Conservation (phyloP, 2,888 invertebrate species). For the Hartigia nigra region DNA sequence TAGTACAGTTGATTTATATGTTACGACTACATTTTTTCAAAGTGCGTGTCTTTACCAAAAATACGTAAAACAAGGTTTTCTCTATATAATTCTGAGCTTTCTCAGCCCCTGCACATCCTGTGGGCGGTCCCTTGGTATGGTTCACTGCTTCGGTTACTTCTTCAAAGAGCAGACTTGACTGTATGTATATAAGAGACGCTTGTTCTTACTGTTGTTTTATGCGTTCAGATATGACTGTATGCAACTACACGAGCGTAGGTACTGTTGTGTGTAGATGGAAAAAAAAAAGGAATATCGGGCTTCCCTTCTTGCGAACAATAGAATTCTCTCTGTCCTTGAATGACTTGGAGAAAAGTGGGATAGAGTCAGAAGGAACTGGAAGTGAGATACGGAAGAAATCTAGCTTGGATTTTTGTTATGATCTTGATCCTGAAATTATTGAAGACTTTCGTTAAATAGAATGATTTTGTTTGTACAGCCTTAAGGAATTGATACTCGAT, state of each 20-base stretch:
- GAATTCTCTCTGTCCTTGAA: background rate
- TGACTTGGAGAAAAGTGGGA: background rate
- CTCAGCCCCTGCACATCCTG: constrained; percentile 44
- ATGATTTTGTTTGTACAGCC: constrained; percentile 67
- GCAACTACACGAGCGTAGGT: background rate
- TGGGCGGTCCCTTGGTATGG: constrained; percentile 39
- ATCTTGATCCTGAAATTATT: background rate
- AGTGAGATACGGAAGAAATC: background rate
- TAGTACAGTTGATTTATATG: background rate
- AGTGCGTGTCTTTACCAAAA: background rate
- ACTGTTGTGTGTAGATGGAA: background rate
- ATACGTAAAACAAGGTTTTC: constrained; percentile 30
- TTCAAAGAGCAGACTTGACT: background rate
- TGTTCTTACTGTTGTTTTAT: background rate
- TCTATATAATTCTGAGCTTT: constrained; percentile 49
- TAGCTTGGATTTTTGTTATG: background rate
- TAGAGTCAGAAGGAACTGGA: background rate
- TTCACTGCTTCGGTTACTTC: constrained; percentile 42
- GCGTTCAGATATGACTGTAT: background rate
- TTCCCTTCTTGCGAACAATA: background rate
- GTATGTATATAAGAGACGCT: background rate
- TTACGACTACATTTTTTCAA: background rate
- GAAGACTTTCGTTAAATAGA: background rate
- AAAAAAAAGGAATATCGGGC: background rate
- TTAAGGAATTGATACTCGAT: constrained; percentile 78